Evolutionary conservation across 2,888 invertebrate species (phyloP), one percentile per base, ranked within the genome.

Genomic region (Thyatira batis): DNA sequence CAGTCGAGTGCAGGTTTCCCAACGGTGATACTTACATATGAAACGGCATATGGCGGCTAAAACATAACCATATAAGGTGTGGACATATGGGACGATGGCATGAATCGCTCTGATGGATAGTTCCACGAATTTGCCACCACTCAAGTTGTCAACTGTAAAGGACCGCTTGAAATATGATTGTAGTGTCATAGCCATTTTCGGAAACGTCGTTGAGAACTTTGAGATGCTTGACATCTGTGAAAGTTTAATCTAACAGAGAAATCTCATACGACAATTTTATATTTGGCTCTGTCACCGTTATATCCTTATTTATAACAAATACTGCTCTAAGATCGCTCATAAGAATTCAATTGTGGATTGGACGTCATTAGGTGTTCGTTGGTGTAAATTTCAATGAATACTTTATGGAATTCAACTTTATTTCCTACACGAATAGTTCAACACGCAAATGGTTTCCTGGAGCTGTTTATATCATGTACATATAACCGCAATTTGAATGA

Each of bases 21-120:
- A 80, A 79, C 76, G 51, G 52, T 58, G 64, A 63, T 71, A 73
- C 67, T 62, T 65, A 67, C 72, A 65, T 66, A 67, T 72, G 65
- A 71, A 69, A 73, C 69, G 73, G 77, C 88, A 89, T 87, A 89
- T 89, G 89, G 88, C 83, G 73, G 62, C 86, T 87, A 87, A 85
- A 83, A 78, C 84, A 61, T 69, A 58, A 54, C 90, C 89, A 71
- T 87, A 78, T 85, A 87, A 65, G 86, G 88, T 60, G 55, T 55
- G 65, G 66, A 75, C 83, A 85, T 82, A 84, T 83, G 84, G 79
- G 71, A 65, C 70, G 64, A 61, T 56, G 56, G 58, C 52, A 48
- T 61, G 65, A 73, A 67, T 69, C 68, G 66, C 62, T 61, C 67
- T 69, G 73, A 77, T 80, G 76, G 74, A 76, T 76, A 71, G 75